Base-by-base conservation (phyloP, 2,113 vertebrate species). In the Eptatretus burgeri region DNA sequence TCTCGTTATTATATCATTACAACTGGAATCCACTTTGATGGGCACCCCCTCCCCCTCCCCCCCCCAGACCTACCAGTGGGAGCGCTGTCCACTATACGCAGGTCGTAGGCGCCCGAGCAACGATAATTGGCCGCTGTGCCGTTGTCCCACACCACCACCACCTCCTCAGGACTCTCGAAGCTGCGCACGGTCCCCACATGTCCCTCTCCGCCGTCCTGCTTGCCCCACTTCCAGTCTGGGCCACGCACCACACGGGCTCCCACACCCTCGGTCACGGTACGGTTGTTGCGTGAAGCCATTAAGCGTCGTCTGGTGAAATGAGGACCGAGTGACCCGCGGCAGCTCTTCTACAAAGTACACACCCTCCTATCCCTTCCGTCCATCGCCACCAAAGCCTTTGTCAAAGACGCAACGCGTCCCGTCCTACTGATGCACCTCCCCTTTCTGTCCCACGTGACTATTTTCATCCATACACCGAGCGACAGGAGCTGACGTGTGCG, bases 201-300 rank as follows among this genome's bases (percentile, higher is more conserved):
- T 65, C 89, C 89, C 74, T 96, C 89, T 73, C 88, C 89, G 14
- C 89, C 89, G 68, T 96, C 89, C 82, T 94, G 89, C 70, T 96
- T 94, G 13, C 89, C 89, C 88, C 89, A 96, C 71, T 94, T 96
- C 89, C 89, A 96, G 74, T 96, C 88, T 2, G 89, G 89, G 72
- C 89, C 89, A 50, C 88, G 81, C 52, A 93, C 80, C 27, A 91
- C 86, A 66, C 89, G 80, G 11, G 89, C 88, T 41, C 89, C 89
- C 13, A 93, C 88, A 66, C 88, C 89, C 71, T 94, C 89, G 81
- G 94, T 88, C 88, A 93, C 88, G 68, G 86, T 84, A 17, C 89
- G 79, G 78, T 96, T 96, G 69, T 96, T 94, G 75, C 89, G 78
- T 51, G 85, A 83, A 60, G 56, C 56, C 56, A 60, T 60, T 7